A percentile compares a stretch with the other conserved stretches of the same genome.
phyloP scores from a whole-genome alignment of 1,140 invertebrate genomes.

The Pararge aegeria region DNA sequence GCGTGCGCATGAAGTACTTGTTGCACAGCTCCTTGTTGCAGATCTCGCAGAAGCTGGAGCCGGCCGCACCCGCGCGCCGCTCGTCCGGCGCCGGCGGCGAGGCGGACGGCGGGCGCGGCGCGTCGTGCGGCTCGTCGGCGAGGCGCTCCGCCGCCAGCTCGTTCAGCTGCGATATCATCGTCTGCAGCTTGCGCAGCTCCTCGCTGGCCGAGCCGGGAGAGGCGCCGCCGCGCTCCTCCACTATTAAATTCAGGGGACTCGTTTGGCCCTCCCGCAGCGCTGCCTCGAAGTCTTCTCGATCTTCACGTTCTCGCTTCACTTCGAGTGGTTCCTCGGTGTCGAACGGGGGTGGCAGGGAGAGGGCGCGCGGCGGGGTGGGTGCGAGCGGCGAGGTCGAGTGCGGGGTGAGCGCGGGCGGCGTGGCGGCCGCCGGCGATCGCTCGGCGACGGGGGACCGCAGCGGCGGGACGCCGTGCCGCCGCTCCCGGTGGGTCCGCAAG shows the following conservation, averaged over 20 bases:
- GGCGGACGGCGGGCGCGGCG: slow-evolving; percentile 54
- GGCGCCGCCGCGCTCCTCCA: slow-evolving; percentile 70
- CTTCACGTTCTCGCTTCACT: slow-evolving; percentile 70
- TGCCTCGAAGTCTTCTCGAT: slow-evolving; percentile 58
- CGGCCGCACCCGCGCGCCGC: slow-evolving; percentile 76
- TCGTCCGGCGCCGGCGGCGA: slow-evolving; percentile 65
- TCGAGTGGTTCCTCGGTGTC: slow-evolving; percentile 72
- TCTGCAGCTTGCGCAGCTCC: slow-evolving; percentile 92
- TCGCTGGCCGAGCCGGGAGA: slow-evolving; percentile 84
- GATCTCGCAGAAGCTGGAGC: slow-evolving; percentile 97
- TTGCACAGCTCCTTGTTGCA: slow-evolving; percentile 99
- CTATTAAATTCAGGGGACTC: slow-evolving; percentile 73
- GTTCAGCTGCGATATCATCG: slow-evolving; percentile 94
- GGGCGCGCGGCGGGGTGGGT: slow-evolving; percentile 80
- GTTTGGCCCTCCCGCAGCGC: slow-evolving; percentile 67
- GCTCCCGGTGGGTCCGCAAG: slow-evolving; percentile 93
- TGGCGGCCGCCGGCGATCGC: slow-evolving; percentile 81
- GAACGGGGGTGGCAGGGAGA: slow-evolving; percentile 81
- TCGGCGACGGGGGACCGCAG: slow-evolving; percentile 81
- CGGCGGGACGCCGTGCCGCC: slow-evolving; percentile 86
- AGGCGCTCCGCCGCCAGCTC: slow-evolving; percentile 84
- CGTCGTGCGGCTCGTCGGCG: slow-evolving; percentile 68
- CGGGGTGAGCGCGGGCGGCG: slow-evolving; percentile 58
- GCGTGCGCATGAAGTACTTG: slow-evolving; percentile 99
- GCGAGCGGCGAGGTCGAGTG: slow-evolving; percentile 68